Base-by-base conservation (phyloP, 2,888 invertebrate species). In the Trachelus stipa region DNA sequence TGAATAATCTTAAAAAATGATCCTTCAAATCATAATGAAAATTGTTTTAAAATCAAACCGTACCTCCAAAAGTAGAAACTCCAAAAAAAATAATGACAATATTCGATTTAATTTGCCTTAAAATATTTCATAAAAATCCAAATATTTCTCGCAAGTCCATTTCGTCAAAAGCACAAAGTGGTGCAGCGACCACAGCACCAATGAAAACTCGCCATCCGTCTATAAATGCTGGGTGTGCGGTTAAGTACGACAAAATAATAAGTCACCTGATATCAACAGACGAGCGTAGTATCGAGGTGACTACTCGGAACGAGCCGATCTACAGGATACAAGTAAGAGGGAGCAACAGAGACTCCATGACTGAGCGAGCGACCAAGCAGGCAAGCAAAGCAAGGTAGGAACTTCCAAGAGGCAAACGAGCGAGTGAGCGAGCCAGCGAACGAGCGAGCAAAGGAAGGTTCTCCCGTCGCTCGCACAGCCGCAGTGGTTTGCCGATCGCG, bases 401-500 rank as follows among this genome's bases (percentile, higher is more conserved):
- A 56, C 56, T 56, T 56, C 23, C 9, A 56, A 56, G 56, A 56
- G 56, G 56, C 56, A 15, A 56, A 56, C 23, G 56, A 56, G 56
- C 56, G 56, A 56, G 56, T 56, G 56, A 56, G 56, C 23, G 23
- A 56, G 56, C 56, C 9, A 56, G 56, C 56, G 23, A 71, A 34
- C 33, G 71, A 71, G 31, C 71, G 71, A 31, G 71, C 71, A 79
- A 69, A 74, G 73, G 74, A 75, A 75, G 34, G 74, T 74, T 71
- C 77, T 80, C 82, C 80, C 76, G 75, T 76, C 82, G 84, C 85
- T 73, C 77, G 77, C 86, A 85, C 81, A 76, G 79, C 79, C 76
- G 79, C 76, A 75, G 85, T 82, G 85, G 84, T 85, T 85, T 81
- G 85, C 83, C 85, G 85, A 82, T 83, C 83, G 85, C 85, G 85